Evolutionary conservation across 2,113 vertebrate genomes (phyloP).

Genomic region (Oncorhynchus mykiss): DNA sequence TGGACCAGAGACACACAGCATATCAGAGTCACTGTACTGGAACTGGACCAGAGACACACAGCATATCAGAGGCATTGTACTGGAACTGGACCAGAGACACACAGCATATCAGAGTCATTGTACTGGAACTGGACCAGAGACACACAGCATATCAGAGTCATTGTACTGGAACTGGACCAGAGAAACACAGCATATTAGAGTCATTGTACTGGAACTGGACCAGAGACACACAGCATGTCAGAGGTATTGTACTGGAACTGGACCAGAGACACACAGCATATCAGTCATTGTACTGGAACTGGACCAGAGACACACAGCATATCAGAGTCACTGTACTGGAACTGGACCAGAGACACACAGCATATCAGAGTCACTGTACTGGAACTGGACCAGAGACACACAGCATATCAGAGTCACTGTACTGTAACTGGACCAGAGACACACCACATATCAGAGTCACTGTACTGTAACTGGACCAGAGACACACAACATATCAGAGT

Average conservation of each 20-base stretch:
- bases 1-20: not conserved
- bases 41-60: slow-evolving; percentile 72
- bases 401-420: no score
- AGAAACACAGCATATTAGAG: not conserved
- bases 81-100: slow-evolving; percentile 70
- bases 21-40: slow-evolving; percentile 64
- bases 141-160: no score
- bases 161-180: slow-evolving; percentile 83
- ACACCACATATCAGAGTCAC: slow-evolving; percentile 66
- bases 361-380: not conserved
- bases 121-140: not conserved
- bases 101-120: no score
- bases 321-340: slow-evolving; percentile 35
- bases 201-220: slow-evolving; percentile 69
- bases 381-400: not conserved
- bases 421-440: slow-evolving; percentile 70
- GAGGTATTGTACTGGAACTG: not conserved
- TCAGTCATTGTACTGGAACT: slow-evolving; percentile 80
- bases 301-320: not conserved
- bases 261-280: not conserved
- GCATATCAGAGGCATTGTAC: no score
- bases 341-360: slow-evolving; percentile 63
- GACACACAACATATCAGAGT: not conserved
- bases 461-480: slow-evolving; percentile 82
- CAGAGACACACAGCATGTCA: not conserved